Percentiles rank a stretch among this genome's conserved stretches.
These are phyloP conservation scores for Bombus ignitus DNA, from an alignment of 1,140 invertebrate species.

Conservation along the genomic window DNA sequence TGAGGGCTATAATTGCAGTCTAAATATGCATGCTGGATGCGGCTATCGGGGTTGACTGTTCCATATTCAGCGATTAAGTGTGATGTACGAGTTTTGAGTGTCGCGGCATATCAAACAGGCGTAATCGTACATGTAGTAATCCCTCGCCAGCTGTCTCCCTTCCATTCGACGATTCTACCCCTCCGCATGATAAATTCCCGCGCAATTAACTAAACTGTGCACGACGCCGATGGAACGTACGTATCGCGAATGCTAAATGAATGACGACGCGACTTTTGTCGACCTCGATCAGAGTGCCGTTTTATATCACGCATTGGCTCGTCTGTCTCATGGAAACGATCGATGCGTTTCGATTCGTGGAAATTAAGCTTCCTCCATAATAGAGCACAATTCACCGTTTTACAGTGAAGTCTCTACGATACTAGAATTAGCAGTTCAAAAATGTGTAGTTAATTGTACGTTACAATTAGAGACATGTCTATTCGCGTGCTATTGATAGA, in stretches of 20 bases:
- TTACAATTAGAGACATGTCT: too few species aligned
- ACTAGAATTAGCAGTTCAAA: too few species aligned
- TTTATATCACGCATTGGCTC: neutral
- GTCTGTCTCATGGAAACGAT: neutral
- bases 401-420: too few species aligned
- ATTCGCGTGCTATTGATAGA: too few species aligned
- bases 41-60: constrained; percentile 70
- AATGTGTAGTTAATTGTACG: too few species aligned
- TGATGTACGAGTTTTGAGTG: constrained; percentile 80
- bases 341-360: neutral
- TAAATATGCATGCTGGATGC: constrained; percentile 76
- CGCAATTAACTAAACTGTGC: constrained; percentile 70
- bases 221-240: constrained; percentile 34
- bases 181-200: constrained; percentile 70
- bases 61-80: constrained; percentile 81
- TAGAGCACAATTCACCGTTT: too few species aligned
- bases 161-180: constrained; percentile 19
- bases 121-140: constrained; percentile 71
- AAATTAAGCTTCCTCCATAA: too few species aligned
- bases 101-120: constrained; percentile 79
- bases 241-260: constrained; percentile 50
- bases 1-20: constrained; percentile 75
- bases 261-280: constrained; percentile 38
- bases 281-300: constrained; percentile 10
- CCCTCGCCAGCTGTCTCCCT: constrained; percentile 42